Evolutionary conservation across 1,140 invertebrate genomes (phyloP), one percentile per base, ranked within the genome.

Genomic region (Lucilia sericata): DNA sequence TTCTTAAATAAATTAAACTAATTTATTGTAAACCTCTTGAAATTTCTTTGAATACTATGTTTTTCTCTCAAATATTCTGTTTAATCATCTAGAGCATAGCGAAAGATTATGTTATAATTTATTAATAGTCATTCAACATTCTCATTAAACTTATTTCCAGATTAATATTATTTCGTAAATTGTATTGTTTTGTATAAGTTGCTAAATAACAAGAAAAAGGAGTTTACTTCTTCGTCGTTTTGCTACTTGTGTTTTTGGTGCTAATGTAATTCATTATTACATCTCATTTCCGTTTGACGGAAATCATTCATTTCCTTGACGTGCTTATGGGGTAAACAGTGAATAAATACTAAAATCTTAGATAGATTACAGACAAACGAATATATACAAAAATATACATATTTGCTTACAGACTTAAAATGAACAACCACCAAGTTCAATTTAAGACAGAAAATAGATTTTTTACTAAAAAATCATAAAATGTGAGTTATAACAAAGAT

Each of bases 251-350:
- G 65, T 19, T 30, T 30, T 30, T 25, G 75, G 36, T 47, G 36
- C 75, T 78, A 78, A 78, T 78, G 76, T 80, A 80, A 80, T 65
- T 82, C 81, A 82, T 65, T 82, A 82, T 82, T 82, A 82, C 81
- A 70, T 82, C 60, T 82, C 55, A 82, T 82, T 82, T 82, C 81
- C 81, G 51, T 82, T 82, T 34, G 60, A 82, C 51, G 81, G 81
- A 82, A 82, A 82, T 82, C 81, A 82, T 82, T 82, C 81, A 82
- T 82, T 82, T 82, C 81, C 81, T 36, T 36, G 65, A 65, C 81
- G 81, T 70, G 60, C 81, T 82, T 55, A 34, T 55, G 51, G 49
- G 49, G 49, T 49, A 70, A 19, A 70, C 60, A 70, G n/a, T 12
- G n/a, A 21, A 19, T 21, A 70, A 25, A 12, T 5, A 70, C 9